These are phyloP conservation scores for Ascidia mentula DNA, from an alignment of 23 tunicate species.

Conservation along the genomic window DNA sequence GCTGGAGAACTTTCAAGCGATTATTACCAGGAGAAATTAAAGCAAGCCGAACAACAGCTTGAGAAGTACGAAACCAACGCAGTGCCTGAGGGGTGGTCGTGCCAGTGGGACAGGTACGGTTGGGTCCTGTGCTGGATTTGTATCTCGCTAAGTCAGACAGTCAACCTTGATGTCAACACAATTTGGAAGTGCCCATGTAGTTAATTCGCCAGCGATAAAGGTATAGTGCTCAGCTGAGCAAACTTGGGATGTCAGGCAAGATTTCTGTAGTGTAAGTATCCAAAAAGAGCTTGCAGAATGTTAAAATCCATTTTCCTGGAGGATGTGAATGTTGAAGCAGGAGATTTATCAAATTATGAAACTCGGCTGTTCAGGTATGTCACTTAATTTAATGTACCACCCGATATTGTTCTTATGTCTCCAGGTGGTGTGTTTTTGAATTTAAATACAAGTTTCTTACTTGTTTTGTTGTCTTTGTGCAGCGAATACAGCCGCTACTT, in stretches of 20 bases:
- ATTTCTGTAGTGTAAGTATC: not conserved
- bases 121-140: not conserved
- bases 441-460: no score
- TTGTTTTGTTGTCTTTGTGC: constrained; percentile 16
- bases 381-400: not conserved
- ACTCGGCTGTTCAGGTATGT: not conserved
- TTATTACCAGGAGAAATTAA: constrained; percentile 40
- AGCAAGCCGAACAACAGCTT: constrained; percentile 31
- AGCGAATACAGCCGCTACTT: constrained; percentile 65
- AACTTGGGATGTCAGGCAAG: not conserved
- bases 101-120: constrained; percentile 88
- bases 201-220: no score
- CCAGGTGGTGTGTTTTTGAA: no score
- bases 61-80: constrained; percentile 49
- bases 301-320: not conserved
- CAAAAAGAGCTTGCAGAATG: not conserved
- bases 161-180: no score
- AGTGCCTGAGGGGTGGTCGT: constrained; percentile 73
- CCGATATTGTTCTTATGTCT: no score
- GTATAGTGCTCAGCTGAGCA: no score
- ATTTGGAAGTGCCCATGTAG: no score
- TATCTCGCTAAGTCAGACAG: no score
- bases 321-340: not conserved
- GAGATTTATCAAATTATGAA: not conserved
- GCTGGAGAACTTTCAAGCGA: constrained; percentile 43